These are phyloP conservation scores for Lochmaea capreae DNA, from an alignment of 2,888 invertebrate genomes.

Conservation along the genomic window DNA sequence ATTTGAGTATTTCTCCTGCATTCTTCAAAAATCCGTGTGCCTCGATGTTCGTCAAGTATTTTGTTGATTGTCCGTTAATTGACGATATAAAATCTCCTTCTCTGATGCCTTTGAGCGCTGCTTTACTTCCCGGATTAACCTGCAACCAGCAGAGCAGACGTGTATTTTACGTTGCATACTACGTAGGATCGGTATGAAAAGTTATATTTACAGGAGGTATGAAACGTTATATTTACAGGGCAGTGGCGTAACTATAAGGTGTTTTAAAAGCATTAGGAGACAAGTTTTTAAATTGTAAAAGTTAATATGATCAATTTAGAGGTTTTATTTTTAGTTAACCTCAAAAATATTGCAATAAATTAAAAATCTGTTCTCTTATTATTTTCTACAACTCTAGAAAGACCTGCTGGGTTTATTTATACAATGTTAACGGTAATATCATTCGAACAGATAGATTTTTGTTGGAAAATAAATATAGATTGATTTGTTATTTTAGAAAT, in stretches of 20 bases:
- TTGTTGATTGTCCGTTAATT: constrained; percentile 79
- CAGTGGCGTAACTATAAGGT: not conserved
- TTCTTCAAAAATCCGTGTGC: constrained; percentile 80
- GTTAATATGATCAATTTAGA: not conserved
- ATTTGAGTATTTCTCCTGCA: constrained; percentile 74
- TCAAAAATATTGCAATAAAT: too few relatives aligned
- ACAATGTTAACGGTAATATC: too few relatives aligned
- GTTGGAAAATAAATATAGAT: too few relatives aligned
- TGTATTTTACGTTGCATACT: constrained; percentile 38
- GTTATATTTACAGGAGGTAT: not conserved
- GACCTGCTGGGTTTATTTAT: too few relatives aligned
- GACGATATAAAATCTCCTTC: constrained; percentile 86
- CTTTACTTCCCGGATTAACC: constrained; percentile 90
- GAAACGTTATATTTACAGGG: not conserved
- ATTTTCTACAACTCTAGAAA: too few relatives aligned
- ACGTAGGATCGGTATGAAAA: not conserved
- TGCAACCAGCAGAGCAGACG: constrained; percentile 65
- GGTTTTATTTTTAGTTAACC: too few relatives aligned
- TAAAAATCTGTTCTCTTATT: too few relatives aligned
- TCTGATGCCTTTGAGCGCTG: constrained; percentile 81
- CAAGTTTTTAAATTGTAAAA: too few relatives aligned
- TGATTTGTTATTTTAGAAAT: too few relatives aligned
- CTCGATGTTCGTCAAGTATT: constrained; percentile 76
- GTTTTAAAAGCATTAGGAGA: too few relatives aligned
- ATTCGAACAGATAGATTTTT: too few relatives aligned